Evolutionary conservation across 2,797 vertebrate genomes (phyloP).

Genomic region (Tolypeutes matacus): DNA sequence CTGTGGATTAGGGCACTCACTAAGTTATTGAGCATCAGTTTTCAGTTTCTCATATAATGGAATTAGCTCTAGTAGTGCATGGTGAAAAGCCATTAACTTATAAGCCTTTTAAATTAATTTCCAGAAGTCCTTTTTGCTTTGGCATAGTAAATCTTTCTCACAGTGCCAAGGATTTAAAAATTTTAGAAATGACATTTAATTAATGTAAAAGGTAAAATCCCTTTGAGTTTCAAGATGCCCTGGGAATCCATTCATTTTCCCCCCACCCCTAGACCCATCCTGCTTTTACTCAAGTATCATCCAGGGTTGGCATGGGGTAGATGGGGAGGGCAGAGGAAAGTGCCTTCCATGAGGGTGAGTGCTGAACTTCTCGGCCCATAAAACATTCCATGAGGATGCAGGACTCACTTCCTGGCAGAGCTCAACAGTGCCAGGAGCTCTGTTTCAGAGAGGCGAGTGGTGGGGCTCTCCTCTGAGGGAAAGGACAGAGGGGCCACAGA

Average conservation of each 20-base stretch:
- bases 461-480: neutral
- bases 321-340: neutral
- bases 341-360: neutral
- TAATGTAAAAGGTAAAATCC: slow-evolving; percentile 81
- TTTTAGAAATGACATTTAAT: slow-evolving; percentile 84
- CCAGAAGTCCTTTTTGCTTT: slow-evolving; percentile 80
- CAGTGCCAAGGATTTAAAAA: slow-evolving; percentile 77
- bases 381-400: neutral
- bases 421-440: slow-evolving; percentile 10
- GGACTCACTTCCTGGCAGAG: neutral
- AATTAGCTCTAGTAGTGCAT: slow-evolving; percentile 78
- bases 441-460: slow-evolving; percentile 10
- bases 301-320: neutral
- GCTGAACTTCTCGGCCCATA: neutral
- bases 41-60: slow-evolving; percentile 79
- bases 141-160: slow-evolving; percentile 80
- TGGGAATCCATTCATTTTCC: slow-evolving; percentile 55
- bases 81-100: slow-evolving; percentile 78
- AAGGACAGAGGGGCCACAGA: slow-evolving; percentile 37
- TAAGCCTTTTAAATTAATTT: slow-evolving; percentile 86
- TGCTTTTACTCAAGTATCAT: neutral
- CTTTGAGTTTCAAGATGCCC: slow-evolving; percentile 81
- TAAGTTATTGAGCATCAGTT: slow-evolving; percentile 80
- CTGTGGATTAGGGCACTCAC: slow-evolving; percentile 70
- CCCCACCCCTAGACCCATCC: neutral